Evolutionary conservation across 1,140 invertebrate genomes (phyloP), one percentile per base, ranked within the genome.

Genomic region (Euura saliciscinereae): DNA sequence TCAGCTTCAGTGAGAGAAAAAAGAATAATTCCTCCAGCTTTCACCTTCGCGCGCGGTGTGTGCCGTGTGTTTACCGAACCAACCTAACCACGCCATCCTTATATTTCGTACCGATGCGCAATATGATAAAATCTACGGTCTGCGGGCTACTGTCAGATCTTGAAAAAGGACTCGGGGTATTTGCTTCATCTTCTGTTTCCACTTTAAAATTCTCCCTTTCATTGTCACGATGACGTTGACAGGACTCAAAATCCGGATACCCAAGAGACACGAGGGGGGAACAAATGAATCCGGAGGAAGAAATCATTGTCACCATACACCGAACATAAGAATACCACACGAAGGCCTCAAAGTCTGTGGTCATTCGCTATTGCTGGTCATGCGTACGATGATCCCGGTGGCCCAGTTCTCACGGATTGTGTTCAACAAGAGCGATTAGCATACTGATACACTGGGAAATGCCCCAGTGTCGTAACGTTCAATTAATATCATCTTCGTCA

Each of bases 391-490:
- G 5, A 6, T 59, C 51, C 51, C 51, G 5, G 10, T 59, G 51
- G 10, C 51, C 51, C 51, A 59, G 51, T 59, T 59, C 51, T 5
- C 51, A 59, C 51, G 51, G 51, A 6, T 4, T 59, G 6, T 6
- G 13, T 59, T 59, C 5, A n/a, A 59, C 51, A 59, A 59, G 13
- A 59, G 51, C 13, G 10, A 59, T 59, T 59, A 59, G 51, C 51
- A 59, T 59, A 59, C 51, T n/a, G 51, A 59, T 59, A n/a, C 51
- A 59, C 51, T 59, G 51, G 51, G 51, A 6, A 59, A 59, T 59
- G 13, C 10, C 51, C 3, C 13, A 28, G 28, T 28, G 28, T 28
- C 28, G 28, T 28, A 28, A 28, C 28, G 28, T 28, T 28, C 28
- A 28, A 28, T 28, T 28, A 28, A 28, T 28, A 28, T 28, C 28